Conservation (phyloP, 2,113 vertebrate species). For the Anhinga anhinga region DNA sequence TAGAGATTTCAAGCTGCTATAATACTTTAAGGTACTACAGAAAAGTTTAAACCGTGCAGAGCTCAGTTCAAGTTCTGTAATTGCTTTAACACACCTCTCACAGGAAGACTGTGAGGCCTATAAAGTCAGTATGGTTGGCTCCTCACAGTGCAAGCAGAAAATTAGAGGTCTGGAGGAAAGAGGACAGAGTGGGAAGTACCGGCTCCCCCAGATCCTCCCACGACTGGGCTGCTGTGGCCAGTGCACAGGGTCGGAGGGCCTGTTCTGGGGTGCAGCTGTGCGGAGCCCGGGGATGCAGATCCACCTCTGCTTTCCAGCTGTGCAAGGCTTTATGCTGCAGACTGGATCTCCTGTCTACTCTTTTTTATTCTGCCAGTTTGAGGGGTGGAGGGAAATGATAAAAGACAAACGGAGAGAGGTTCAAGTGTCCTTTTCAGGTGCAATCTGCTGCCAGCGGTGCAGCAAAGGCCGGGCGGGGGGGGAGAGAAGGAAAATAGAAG, state of each 20-base stretch:
- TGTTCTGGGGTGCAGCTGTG: background rate
- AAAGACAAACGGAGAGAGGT: background rate
- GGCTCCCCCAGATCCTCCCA: background rate
- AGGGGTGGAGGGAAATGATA: background rate
- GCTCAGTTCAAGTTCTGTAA: background rate
- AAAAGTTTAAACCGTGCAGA: background rate
- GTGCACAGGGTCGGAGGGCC: accelerated
- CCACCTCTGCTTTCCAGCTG: background rate
- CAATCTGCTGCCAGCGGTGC: background rate
- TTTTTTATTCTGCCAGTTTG: background rate
- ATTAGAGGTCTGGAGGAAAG: background rate
- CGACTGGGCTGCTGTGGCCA: background rate
- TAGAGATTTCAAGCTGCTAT: background rate
- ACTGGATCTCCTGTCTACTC: accelerated
- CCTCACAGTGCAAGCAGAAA: background rate
- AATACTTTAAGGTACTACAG: background rate
- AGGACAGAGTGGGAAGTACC: accelerated
- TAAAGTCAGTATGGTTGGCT: background rate
- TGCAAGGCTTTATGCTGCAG: background rate
- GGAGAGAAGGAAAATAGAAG: too few species aligned
- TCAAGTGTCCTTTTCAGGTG: background rate
- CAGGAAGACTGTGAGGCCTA: background rate
- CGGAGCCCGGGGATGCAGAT: background rate
- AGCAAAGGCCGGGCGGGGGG: background rate
- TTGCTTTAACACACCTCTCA: background rate